Conservation (phyloP, 1,140 invertebrate species). For the Drosophila insularis region DNA sequence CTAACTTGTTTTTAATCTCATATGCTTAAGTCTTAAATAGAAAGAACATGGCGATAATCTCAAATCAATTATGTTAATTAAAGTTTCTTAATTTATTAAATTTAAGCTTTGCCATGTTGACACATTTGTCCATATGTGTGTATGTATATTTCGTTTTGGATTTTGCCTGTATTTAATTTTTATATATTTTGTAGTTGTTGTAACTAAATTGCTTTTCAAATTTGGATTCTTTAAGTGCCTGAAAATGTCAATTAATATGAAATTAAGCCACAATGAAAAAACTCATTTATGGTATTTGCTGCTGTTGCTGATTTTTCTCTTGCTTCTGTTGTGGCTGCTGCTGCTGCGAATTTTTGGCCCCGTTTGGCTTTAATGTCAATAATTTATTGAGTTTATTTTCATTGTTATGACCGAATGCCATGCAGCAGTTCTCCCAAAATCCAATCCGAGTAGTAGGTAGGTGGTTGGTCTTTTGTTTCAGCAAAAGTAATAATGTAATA, state of each 20-base stretch:
- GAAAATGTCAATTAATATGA: constrained; percentile 16
- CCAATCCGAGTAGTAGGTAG: not conserved
- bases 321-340: not conserved
- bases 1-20: too few relatives aligned
- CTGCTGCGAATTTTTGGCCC: not conserved
- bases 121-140: too few relatives aligned
- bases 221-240: not conserved
- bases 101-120: too few relatives aligned
- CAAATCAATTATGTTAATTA: too few relatives aligned
- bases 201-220: constrained; percentile 19
- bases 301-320: not conserved
- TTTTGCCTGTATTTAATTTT: too few relatives aligned
- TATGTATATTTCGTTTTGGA: too few relatives aligned
- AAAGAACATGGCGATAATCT: too few relatives aligned
- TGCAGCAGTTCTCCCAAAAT: not conserved
- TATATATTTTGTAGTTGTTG: not conserved
- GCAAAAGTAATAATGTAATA: constrained; percentile 72
- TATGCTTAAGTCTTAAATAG: too few relatives aligned
- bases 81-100: too few relatives aligned
- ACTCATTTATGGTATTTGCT: constrained; percentile 12
- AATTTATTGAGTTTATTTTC: constrained; percentile 64
- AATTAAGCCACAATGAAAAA: constrained; percentile 11
- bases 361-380: constrained; percentile 51
- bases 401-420: constrained; percentile 59
- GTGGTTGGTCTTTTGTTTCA: constrained; percentile 9